phyloP scores from a whole-genome alignment of 2,113 vertebrate genomes.

The Bubalus kerabau region DNA sequence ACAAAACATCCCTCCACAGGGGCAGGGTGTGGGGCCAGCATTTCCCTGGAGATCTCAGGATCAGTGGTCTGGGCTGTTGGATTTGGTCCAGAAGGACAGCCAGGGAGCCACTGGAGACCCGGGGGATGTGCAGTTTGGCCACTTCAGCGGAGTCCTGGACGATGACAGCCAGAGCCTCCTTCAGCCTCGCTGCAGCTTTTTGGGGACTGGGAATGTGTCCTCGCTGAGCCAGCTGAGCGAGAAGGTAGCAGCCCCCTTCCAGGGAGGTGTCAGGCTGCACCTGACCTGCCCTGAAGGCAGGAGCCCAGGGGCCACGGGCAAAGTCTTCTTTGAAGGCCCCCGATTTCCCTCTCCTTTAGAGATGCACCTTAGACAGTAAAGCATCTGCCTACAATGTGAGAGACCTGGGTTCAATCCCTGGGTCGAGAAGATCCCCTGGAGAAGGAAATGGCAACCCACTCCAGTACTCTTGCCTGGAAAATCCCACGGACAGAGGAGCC shows the following conservation, averaged over 20 bases:
- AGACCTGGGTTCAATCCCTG: not conserved
- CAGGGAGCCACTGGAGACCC: not conserved
- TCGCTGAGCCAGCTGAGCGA: not conserved
- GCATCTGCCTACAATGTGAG: not conserved
- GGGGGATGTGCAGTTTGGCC: not conserved
- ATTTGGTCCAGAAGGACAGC: not conserved
- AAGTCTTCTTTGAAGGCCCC: not conserved
- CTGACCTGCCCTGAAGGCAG: conserved; percentile 4
- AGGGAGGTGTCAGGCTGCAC: conserved; percentile 6
- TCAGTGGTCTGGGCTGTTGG: not conserved
- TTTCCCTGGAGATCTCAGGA: not conserved
- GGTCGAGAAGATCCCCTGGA: not conserved
- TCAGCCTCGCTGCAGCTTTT: not conserved
- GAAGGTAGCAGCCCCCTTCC: not conserved
- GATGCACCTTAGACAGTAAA: not conserved
- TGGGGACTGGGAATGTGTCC: not conserved
- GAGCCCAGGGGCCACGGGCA: not conserved
- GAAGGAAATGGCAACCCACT: not conserved
- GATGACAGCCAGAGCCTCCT: not conserved
- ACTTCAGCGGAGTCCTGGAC: not conserved
- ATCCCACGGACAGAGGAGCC: not conserved
- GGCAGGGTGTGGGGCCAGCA: not conserved
- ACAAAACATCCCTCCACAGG: not conserved
- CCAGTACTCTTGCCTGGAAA: not conserved
- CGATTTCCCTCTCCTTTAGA: not conserved